Percentiles rank a stretch among this genome's conserved stretches.
These are phyloP conservation scores for Nanger granti DNA, from an alignment of 2,113 vertebrate species.

Conservation along the genomic window DNA sequence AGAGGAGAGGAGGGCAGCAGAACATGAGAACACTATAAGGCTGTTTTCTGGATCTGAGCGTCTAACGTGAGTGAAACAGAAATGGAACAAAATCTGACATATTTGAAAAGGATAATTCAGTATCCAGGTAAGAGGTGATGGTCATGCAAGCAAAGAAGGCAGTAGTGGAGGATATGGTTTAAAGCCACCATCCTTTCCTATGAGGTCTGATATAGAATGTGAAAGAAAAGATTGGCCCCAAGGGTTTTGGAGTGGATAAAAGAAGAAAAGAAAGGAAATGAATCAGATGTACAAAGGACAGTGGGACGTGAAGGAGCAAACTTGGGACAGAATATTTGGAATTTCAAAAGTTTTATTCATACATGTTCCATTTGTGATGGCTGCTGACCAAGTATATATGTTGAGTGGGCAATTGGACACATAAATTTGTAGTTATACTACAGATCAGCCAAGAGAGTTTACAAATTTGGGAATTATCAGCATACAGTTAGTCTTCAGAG, in stretches of 20 bases:
- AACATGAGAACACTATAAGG: background rate
- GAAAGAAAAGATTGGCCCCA: background rate
- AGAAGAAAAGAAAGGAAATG: background rate
- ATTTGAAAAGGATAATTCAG: background rate
- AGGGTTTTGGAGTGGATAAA: background rate
- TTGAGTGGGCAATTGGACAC: background rate
- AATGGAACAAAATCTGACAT: background rate
- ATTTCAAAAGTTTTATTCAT: background rate
- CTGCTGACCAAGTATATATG: background rate
- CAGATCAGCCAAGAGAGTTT: background rate
- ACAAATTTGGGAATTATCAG: background rate
- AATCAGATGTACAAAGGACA: background rate
- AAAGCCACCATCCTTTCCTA: background rate
- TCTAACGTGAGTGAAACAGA: background rate
- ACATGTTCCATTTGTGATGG: background rate
- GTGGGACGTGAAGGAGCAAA: background rate
- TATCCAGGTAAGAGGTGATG: background rate
- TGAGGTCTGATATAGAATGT: background rate
- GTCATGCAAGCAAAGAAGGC: background rate
- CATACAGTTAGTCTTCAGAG: background rate
- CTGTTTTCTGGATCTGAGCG: background rate
- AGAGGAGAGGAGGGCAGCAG: background rate
- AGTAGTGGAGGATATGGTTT: background rate
- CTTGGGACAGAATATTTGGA: background rate
- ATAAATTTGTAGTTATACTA: background rate